Percentiles rank a stretch among this genome's conserved stretches.
These are phyloP conservation scores for human DNA, from an alignment of 2,113 vertebrate species.

Conservation along the genomic window DNA sequence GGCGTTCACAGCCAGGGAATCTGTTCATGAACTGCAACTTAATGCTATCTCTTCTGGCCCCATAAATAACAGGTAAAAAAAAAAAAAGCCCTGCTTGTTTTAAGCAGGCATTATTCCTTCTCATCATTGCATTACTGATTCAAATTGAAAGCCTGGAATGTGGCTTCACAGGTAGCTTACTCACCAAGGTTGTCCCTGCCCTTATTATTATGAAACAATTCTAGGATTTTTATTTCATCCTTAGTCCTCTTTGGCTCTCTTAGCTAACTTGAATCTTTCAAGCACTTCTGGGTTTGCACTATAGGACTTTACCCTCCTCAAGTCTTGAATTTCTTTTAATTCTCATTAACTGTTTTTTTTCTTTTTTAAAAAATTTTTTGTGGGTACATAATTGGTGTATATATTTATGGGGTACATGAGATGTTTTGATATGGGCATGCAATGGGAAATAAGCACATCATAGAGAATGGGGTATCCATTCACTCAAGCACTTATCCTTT, in stretches of 20 bases:
- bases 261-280: neutral
- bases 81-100: neutral
- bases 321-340: conserved; percentile 7
- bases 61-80: neutral
- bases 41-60: neutral
- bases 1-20: neutral
- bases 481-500: no score
- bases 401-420: no score
- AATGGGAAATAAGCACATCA: no score
- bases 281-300: neutral
- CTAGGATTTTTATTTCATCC: neutral
- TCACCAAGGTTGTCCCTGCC: neutral
- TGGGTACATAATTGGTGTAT: no score
- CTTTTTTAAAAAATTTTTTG: no score
- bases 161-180: neutral
- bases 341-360: neutral
- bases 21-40: neutral
- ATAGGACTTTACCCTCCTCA: neutral
- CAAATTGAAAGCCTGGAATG: neutral
- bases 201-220: neutral
- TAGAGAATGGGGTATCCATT: no score
- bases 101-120: neutral
- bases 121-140: neutral
- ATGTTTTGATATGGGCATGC: no score
- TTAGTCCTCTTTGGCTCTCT: neutral